Base-by-base conservation (phyloP, 2,797 vertebrate genomes). In the Oryzias dopingdopingensis region DNA sequence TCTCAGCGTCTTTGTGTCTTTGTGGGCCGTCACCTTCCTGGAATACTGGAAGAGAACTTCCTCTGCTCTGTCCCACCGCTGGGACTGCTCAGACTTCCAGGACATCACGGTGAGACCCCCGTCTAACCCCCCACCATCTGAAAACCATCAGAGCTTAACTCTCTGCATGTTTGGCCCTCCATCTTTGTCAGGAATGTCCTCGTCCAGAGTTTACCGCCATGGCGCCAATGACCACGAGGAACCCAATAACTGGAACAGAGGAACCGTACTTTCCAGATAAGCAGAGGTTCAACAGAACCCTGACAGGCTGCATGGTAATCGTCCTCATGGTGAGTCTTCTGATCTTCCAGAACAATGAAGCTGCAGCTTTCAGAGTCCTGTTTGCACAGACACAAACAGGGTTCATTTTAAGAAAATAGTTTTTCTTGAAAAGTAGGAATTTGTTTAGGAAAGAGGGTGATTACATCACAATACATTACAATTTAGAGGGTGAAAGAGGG, bases 1-100 rank as follows among this genome's bases (percentile, higher is more conserved):
- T 59, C 85, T 94, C 77, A 93, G 92, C 14, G 75, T 93, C 63
- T 94, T 94, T 82, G 91, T 93, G 91, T 91, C 93, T 24, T 85
- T 94, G 55, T 92, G 93, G 93, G 88, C 92, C 0, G 86, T 91
- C 56, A 89, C 89, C 20, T 95, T 94, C 72, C 77, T 94, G 69
- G 92, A 94, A 73, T 92, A 89, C 80, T 92, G 92, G 93, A 94
- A 93, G 67, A 86, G 86, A 43, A 92, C 77, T 0, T 91, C 89
- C 0, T 88, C 89, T 0, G 74, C 78, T 0, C 73, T 93, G 56
- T 80, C 92, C 18, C 90, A 92, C 69, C 91, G 88, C 72, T 93
- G 92, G 93, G 89, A 93, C 84, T 94, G 91, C 72, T 85, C 90
- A 14, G 87, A 91, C 13, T 93, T 93, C 59, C 66, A 92, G 48